Base-by-base conservation (phyloP, 2,797 vertebrate species). In the Acrossocheilus fasciatus region DNA sequence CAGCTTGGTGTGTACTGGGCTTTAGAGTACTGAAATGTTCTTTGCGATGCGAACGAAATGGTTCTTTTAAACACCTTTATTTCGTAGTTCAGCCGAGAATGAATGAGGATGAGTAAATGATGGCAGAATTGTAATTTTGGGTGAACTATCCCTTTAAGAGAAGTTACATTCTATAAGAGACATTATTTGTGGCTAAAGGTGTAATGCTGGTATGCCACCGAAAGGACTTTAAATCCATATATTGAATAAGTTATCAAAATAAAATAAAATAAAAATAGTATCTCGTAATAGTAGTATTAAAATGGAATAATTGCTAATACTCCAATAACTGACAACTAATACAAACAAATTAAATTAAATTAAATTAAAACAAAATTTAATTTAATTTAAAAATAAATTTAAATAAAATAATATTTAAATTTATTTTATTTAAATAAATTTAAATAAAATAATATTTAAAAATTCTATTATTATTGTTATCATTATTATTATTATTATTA, bases 171-270 rank as follows among this genome's bases (percentile, higher is more conserved):
- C 17, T 59, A 15, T 72, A 54, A 39, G 52, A 41, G 39, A 64
- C 20, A 72, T 72, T 82, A 50, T 4, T 45, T 66, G 30, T 52
- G 18, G 23, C 20, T 26, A 20, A n/a, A 66, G 39, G 5, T 12
- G 17, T 41, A 82, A 72, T n/a, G 74, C 45, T 78, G 69, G 43
- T 34, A 15, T 57, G 66, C 36, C 59, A 81, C 45, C 45, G 6
- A 54, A 74, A 47, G 3, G 10, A 59, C 39, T 41, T 68, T 41
- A 45, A 57, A 80, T 81, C 72, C 20, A 47, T 77, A 15, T 52
- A 18, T 79, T 52, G 36, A 54, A 7, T 20, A 54, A 20, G 18
- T 18, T 20, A 50, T 4, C 15, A 54, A 54, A 18, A 52, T 52
- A 5, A 50, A 15, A 50, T 50, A 17, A 50, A 50, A 17, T 15